These are phyloP conservation scores for Plectrocnemia conspersa DNA, from an alignment of 1,140 invertebrate species.

Conservation along the genomic window DNA sequence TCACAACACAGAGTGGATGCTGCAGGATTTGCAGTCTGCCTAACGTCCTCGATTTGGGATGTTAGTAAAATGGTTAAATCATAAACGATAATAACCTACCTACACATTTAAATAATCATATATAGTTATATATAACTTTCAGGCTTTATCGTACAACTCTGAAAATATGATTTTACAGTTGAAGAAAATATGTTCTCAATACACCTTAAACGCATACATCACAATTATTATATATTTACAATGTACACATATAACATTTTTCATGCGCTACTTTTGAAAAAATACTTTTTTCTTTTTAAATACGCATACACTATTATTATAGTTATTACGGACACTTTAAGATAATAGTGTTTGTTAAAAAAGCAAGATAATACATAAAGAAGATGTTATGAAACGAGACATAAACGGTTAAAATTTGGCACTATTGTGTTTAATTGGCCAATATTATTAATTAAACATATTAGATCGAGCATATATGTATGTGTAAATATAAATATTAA, in stretches of 20 bases:
- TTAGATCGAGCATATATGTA: too few relatives aligned
- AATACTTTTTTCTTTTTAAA: too few relatives aligned
- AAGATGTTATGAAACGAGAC: too few relatives aligned
- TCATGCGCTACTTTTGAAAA: too few relatives aligned
- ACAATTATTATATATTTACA: not conserved
- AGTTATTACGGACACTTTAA: too few relatives aligned
- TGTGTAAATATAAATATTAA: too few relatives aligned
- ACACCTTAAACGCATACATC: not conserved
- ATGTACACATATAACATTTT: not conserved
- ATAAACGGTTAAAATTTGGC: too few relatives aligned
- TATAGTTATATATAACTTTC: not conserved
- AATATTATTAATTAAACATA: too few relatives aligned
- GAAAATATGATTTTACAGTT: not conserved
- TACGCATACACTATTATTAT: too few relatives aligned
- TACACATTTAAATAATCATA: not conserved
- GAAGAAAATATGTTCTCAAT: constrained; percentile 5
- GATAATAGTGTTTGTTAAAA: too few relatives aligned
- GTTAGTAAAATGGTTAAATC: constrained; percentile 15
- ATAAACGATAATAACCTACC: constrained; percentile 27
- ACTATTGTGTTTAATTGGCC: too few relatives aligned
- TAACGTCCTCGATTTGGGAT: not conserved
- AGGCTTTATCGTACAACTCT: not conserved
- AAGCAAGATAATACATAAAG: too few relatives aligned
- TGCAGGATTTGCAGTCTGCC: not conserved
- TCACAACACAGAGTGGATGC: constrained; percentile 36